A percentile compares a stretch with the other conserved stretches of the same genome.
phyloP scores from a whole-genome alignment of 1,140 invertebrate genomes.

The Lutraria rhynchaena region DNA sequence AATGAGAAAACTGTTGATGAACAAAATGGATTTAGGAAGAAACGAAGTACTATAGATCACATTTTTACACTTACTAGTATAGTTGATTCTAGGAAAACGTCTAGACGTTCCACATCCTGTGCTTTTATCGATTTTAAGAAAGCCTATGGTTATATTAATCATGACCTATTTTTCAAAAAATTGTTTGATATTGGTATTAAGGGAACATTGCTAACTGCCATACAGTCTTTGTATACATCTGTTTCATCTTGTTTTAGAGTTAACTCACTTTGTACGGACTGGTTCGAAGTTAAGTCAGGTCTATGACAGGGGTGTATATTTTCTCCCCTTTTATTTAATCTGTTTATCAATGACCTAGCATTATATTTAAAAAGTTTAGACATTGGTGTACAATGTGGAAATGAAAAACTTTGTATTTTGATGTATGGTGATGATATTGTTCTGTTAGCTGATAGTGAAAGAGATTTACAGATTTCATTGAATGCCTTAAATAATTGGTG shows the following conservation, averaged over 20 bases:
- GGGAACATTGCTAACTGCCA: not conserved
- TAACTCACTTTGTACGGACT: conserved; percentile 1
- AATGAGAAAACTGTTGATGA: conserved; percentile 43
- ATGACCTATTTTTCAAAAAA: not conserved
- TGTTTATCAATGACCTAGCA: conserved; percentile 37
- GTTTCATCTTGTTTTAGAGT: not conserved
- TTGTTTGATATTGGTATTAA: not conserved
- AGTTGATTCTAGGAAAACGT: conserved; percentile 42
- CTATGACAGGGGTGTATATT: not conserved
- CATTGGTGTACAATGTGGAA: conserved; percentile 1
- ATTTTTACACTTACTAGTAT: conserved; percentile 23
- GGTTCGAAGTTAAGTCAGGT: not conserved
- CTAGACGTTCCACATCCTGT: not conserved
- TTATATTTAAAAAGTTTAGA: not conserved
- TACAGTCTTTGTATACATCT: conserved; percentile 3
- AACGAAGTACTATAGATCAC: conserved; percentile 40
- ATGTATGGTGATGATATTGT: conserved; percentile 41
- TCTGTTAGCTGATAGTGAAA: not conserved
- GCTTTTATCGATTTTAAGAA: too few species aligned
- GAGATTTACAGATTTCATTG: not conserved
- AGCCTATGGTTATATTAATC: conserved; percentile 10
- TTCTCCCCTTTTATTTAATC: conserved; percentile 1
- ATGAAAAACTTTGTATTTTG: conserved; percentile 5
- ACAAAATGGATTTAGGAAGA: conserved; percentile 24
- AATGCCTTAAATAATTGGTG: conserved; percentile 29